Conservation (phyloP, 2,113 vertebrate genomes). For the Ctenodactylus gundi region DNA sequence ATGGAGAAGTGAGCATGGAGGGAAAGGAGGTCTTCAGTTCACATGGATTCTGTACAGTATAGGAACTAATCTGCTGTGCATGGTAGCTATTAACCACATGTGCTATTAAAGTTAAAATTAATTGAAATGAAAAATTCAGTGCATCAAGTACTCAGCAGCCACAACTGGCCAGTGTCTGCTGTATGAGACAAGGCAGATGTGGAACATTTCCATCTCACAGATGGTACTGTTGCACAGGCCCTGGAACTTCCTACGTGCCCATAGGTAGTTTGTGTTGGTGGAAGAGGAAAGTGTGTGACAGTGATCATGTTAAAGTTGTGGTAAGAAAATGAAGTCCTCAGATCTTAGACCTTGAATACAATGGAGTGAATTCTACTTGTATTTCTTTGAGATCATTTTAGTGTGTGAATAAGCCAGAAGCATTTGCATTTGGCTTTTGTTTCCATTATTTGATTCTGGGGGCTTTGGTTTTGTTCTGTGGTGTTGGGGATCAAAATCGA, state of each 20-base stretch:
- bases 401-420: background rate
- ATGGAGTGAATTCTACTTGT: background rate
- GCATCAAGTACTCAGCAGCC: background rate
- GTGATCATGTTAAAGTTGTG: background rate
- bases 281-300: background rate
- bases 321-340: background rate
- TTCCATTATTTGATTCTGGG: background rate
- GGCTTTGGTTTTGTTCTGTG: background rate
- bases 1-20: background rate
- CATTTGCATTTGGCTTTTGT: background rate
- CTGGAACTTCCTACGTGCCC: background rate
- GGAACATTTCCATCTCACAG: background rate
- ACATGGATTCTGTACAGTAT: background rate
- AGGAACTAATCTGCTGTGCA: background rate
- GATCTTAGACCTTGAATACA: background rate
- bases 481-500: background rate
- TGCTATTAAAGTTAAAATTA: constrained; percentile 48
- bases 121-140: constrained; percentile 30
- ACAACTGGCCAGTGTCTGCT: background rate
- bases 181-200: background rate
- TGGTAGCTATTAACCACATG: background rate
- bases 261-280: background rate
- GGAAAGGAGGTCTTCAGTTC: background rate
- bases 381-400: background rate
- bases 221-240: background rate